These are phyloP conservation scores for Oxytorus armatus DNA, from an alignment of 2,888 invertebrate genomes.

Conservation along the genomic window DNA sequence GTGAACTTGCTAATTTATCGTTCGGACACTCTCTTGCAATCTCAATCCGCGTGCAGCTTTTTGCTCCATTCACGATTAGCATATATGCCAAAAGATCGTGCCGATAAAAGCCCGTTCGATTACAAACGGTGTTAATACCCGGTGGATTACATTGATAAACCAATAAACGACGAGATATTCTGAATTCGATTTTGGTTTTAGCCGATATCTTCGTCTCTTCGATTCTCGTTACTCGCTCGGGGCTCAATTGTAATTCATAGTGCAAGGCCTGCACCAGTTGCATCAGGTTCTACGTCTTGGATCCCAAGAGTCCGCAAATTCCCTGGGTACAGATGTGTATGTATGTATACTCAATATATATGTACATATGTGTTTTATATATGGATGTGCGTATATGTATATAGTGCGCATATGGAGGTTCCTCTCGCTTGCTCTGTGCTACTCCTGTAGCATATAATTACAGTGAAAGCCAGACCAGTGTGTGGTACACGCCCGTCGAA, in stretches of 20 bases:
- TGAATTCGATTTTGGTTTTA: no score
- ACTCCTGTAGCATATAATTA: constrained; percentile 77
- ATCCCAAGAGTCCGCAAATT: constrained; percentile 56
- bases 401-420: no score
- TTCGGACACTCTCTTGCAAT: no score
- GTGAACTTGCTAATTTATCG: no score
- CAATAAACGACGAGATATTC: no score
- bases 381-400: not conserved
- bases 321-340: no score
- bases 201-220: constrained; percentile 28
- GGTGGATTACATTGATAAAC: no score
- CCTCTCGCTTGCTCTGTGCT: constrained; percentile 53
- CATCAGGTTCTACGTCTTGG: constrained; percentile 73
- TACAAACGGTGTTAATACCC: no score
- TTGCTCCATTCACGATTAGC: not conserved
- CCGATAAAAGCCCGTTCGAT: no score
- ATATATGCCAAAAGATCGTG: no score
- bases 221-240: constrained; percentile 47
- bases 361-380: not conserved
- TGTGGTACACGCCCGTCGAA: constrained; percentile 51
- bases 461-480: constrained; percentile 78
- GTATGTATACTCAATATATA: not conserved
- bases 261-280: constrained; percentile 77
- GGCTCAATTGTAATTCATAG: constrained; percentile 74
- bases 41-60: not conserved